phyloP scores from a whole-genome alignment of 2,113 vertebrate genomes.

The Acanthisitta chloris region DNA sequence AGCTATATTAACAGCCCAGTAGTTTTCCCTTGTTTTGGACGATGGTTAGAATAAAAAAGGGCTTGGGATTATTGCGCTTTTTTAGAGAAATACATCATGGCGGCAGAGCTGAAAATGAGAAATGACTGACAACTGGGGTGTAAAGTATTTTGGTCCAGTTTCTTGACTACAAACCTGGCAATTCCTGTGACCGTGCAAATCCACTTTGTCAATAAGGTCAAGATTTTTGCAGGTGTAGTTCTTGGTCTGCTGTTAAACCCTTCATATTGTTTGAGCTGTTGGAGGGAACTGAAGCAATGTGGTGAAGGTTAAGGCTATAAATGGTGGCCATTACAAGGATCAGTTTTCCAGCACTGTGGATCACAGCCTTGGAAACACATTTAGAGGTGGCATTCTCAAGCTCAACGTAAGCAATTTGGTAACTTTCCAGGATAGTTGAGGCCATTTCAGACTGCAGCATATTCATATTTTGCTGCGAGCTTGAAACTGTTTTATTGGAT shows the following conservation, averaged over 20 bases:
- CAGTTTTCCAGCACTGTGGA: not conserved
- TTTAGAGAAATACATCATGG: not conserved
- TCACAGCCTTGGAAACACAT: not conserved
- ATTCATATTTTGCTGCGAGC: not conserved
- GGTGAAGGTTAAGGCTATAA: conserved; percentile 9
- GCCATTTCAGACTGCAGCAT: not conserved
- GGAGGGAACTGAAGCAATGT: not conserved
- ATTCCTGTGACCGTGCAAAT: not conserved
- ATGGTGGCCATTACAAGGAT: not conserved
- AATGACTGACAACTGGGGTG: not conserved
- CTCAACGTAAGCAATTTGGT: not conserved
- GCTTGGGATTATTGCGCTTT: not conserved
- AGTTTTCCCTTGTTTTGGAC: not conserved
- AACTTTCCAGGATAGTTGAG: not conserved
- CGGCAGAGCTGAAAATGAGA: not conserved
- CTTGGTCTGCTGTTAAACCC: not conserved
- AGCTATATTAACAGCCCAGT: conserved; percentile 23
- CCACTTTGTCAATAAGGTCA: not conserved
- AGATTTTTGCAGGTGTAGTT: not conserved
- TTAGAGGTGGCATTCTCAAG: not conserved
- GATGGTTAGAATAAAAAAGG: not conserved
- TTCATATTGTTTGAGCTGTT: not conserved
- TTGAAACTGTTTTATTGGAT: not conserved
- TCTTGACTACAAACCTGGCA: not conserved
- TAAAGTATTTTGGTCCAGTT: not conserved